Percentiles rank a stretch among this genome's conserved stretches.
Evolutionary conservation across 2,888 invertebrate species (phyloP).

Genomic region (Nomada fucata): DNA sequence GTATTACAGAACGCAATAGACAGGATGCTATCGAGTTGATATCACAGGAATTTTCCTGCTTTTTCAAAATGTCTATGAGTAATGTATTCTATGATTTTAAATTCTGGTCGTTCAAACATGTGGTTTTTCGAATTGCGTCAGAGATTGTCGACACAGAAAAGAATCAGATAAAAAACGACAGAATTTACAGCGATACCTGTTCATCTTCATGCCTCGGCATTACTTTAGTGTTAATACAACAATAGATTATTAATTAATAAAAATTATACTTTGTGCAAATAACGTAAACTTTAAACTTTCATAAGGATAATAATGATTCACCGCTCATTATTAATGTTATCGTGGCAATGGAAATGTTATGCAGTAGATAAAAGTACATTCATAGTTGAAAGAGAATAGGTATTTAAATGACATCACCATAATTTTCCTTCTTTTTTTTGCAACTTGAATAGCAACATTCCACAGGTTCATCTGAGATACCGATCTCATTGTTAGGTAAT

Average conservation of each 20-base stretch:
- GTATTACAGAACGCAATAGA: background rate
- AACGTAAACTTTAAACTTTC: too few relatives aligned
- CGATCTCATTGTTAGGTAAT: constrained; percentile 7
- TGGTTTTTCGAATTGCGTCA: constrained; percentile 28
- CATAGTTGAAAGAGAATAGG: background rate
- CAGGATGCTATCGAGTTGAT: background rate
- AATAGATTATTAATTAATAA: too few relatives aligned
- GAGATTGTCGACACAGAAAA: constrained; percentile 10
- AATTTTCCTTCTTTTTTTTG: constrained; percentile 16
- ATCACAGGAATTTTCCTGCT: constrained; percentile 30
- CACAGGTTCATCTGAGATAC: constrained; percentile 15
- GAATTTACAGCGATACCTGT: constrained; percentile 3
- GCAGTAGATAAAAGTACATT: background rate
- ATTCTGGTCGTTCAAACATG: constrained; percentile 30
- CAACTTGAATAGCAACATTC: background rate
- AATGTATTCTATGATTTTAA: constrained; percentile 11
- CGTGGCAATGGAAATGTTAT: background rate
- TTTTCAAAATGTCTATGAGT: constrained; percentile 6
- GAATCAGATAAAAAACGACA: background rate
- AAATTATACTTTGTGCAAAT: too few relatives aligned
- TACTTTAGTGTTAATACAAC: too few relatives aligned
- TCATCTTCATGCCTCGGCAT: background rate
- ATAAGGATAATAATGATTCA: too few relatives aligned
- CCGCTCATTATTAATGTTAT: background rate
- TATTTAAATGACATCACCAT: constrained; percentile 15